phyloP scores from a whole-genome alignment of 2,888 invertebrate species.

The Phaedon cochleariae region DNA sequence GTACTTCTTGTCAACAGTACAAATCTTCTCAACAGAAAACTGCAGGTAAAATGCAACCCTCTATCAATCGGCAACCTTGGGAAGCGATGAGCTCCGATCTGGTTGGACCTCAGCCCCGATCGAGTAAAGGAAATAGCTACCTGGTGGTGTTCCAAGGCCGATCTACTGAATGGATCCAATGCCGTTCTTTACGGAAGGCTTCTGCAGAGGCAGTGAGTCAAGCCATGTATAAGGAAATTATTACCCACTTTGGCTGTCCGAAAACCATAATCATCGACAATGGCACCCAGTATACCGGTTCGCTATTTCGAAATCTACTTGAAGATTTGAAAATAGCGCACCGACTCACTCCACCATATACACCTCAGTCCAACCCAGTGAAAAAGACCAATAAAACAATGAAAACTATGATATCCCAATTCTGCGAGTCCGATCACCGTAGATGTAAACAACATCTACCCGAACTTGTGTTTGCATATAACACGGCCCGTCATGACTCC shows the following conservation, averaged over 20 bases:
- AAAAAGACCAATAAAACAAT: slow-evolving; percentile 53
- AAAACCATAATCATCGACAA: too few relatives aligned
- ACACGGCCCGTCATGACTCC: too few relatives aligned
- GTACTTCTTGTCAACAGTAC: slow-evolving; percentile 43
- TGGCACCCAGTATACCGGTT: slow-evolving; percentile 1
- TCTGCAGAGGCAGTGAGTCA: too few relatives aligned
- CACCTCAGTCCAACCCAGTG: slow-evolving; percentile 52
- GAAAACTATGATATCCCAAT: slow-evolving; percentile 52
- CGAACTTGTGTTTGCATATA: too few relatives aligned
- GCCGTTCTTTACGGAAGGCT: too few relatives aligned
- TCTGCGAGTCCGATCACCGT: slow-evolving; percentile 45
- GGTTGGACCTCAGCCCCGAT: slow-evolving; percentile 19
- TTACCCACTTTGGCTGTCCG: too few relatives aligned
- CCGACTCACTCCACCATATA: slow-evolving; percentile 40
- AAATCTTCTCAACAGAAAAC: slow-evolving; percentile 34
- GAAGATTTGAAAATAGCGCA: too few relatives aligned
- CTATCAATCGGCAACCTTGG: too few relatives aligned
- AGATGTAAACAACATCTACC: slow-evolving; percentile 46
- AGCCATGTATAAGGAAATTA: too few relatives aligned
- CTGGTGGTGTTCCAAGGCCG: too few relatives aligned
- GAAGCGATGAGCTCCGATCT: slow-evolving; percentile 14
- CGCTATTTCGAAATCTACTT: background rate
- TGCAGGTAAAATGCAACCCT: too few relatives aligned
- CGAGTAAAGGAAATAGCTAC: slow-evolving; percentile 21
- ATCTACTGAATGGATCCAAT: too few relatives aligned